Evolutionary conservation across 2,797 vertebrate genomes (phyloP).

Genomic region (Paramormyrops hopkinsi): DNA sequence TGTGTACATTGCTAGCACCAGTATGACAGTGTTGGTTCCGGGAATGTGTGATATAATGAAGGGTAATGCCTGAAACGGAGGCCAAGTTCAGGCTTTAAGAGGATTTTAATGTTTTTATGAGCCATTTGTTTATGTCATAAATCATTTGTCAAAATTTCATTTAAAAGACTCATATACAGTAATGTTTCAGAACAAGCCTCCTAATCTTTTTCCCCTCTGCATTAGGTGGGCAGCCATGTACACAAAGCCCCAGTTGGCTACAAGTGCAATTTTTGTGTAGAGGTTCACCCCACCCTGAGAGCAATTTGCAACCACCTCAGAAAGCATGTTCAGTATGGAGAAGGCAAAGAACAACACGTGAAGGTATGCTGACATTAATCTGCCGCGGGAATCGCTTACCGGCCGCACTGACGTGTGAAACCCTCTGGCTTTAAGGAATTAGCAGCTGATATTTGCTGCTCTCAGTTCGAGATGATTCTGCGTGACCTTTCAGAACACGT

Average conservation of each 20-base stretch:
- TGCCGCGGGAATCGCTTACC: not conserved
- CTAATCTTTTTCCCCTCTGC: not conserved
- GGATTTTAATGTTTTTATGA: not conserved
- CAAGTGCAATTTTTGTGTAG: slow-evolving; percentile 94
- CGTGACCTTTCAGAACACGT: not conserved
- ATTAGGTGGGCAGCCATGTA: slow-evolving; percentile 45
- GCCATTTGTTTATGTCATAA: not conserved
- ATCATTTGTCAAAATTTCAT: not conserved
- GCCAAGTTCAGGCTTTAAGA: not conserved
- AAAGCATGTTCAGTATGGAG: slow-evolving; percentile 93
- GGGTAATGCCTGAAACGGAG: not conserved
- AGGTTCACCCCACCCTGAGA: slow-evolving; percentile 90
- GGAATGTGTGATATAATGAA: not conserved
- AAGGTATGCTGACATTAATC: slow-evolving; percentile 51
- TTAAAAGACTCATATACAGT: not conserved
- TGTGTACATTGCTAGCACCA: not conserved
- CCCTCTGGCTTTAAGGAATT: not conserved
- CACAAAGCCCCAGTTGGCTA: slow-evolving; percentile 75
- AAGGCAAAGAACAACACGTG: slow-evolving; percentile 72
- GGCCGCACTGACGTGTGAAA: not conserved
- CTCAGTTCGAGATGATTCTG: not conserved
- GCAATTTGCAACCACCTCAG: slow-evolving; percentile 98
- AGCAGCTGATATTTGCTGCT: not conserved
- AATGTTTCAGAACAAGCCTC: not conserved
- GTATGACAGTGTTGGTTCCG: not conserved